Evolutionary conservation across 2,888 invertebrate species (phyloP).

Genomic region (Drosophila longiperda): DNA sequence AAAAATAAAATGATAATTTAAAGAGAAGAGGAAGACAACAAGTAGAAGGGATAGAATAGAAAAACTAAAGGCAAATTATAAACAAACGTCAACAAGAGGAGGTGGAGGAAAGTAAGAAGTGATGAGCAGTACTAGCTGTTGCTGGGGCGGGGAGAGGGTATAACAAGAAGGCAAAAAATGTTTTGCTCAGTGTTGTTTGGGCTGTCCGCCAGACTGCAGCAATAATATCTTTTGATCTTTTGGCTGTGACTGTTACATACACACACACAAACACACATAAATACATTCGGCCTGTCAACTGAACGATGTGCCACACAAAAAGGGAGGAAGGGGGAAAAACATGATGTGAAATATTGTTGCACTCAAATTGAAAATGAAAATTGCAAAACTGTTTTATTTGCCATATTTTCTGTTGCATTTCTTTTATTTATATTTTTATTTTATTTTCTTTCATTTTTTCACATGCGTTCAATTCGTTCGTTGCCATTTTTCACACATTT

Average conservation of each 20-base stretch:
- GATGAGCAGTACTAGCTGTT: background rate
- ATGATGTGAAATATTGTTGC: conserved; percentile 43
- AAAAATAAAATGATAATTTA: conserved; percentile 70
- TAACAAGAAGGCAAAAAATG: conserved; percentile 22
- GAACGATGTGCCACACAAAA: conserved; percentile 50
- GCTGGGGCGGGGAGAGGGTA: background rate
- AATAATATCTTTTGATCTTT: conserved; percentile 73
- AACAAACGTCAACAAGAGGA: conserved; percentile 61
- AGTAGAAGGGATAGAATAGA: conserved; percentile 4
- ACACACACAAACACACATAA: conserved; percentile 8
- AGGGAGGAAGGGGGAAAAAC: conserved; percentile 25
- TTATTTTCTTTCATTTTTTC: background rate
- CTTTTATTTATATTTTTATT: background rate
- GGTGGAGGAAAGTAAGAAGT: background rate
- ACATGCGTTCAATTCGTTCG: conserved; percentile 25
- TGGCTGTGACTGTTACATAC: conserved; percentile 32
- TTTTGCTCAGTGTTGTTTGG: conserved; percentile 31
- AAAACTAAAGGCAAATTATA: conserved; percentile 55
- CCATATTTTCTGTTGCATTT: background rate
- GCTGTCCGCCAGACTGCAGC: conserved; percentile 52
- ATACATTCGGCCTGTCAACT: conserved; percentile 48
- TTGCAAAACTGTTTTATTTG: conserved; percentile 41
- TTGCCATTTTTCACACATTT: conserved; percentile 53
- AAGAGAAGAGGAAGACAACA: conserved; percentile 18
- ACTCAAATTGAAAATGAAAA: conserved; percentile 50